Percentiles rank a stretch among this genome's conserved stretches.
These are phyloP conservation scores for Cephus spinipes DNA, from an alignment of 2,888 invertebrate species.

Conservation along the genomic window DNA sequence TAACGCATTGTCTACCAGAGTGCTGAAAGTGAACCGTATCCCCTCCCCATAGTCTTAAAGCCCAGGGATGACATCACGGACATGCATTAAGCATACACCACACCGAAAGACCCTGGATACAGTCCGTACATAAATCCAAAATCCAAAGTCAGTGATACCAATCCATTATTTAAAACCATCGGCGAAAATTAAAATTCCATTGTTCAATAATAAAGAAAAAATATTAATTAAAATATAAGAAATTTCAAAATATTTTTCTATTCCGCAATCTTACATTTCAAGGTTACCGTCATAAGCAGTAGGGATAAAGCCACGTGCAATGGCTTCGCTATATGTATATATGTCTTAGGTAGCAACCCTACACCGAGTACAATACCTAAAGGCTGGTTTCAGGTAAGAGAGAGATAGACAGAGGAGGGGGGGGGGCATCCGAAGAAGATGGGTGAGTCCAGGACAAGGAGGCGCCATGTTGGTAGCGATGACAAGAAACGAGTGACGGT, in stretches of 20 bases:
- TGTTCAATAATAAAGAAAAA: neutral
- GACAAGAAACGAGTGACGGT: slow-evolving; percentile 53
- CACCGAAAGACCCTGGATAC: neutral
- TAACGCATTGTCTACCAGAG: neutral
- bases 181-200: too few species aligned
- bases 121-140: neutral
- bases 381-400: neutral
- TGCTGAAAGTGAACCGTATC: neutral
- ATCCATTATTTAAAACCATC: too few species aligned
- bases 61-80: neutral
- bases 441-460: slow-evolving; percentile 19
- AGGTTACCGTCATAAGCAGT: neutral
- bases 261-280: neutral
- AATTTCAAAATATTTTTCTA: neutral
- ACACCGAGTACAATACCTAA: neutral
- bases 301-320: neutral
- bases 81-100: neutral
- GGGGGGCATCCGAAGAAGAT: slow-evolving; percentile 27
- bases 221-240: neutral
- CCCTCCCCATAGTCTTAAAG: neutral
- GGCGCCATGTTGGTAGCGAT: slow-evolving; percentile 55
- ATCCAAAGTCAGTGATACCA: neutral
- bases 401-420: slow-evolving; percentile 28
- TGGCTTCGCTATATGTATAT: neutral
- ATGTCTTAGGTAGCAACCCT: neutral